Conservation (phyloP, 30 jellyfish, hydroid and myxozoan genomes). For the Turritopsis dohrnii region DNA sequence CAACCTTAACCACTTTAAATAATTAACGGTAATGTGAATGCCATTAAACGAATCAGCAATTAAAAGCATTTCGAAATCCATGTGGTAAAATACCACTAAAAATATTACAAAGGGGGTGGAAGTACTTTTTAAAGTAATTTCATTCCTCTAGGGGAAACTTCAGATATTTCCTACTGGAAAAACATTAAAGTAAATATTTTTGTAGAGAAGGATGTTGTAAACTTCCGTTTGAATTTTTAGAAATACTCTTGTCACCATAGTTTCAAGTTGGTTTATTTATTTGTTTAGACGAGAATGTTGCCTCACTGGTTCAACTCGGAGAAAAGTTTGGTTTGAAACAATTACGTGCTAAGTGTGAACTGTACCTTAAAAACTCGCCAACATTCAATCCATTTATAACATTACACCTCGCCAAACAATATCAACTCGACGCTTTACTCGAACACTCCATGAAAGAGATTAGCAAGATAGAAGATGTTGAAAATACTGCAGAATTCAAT, state of each 20-base stretch:
- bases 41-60: background rate
- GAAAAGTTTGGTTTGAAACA: slow-evolving; percentile 5
- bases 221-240: too few species aligned
- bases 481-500: slow-evolving; percentile 11
- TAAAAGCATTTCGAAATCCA: background rate
- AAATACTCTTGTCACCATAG: too few species aligned
- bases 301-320: slow-evolving; percentile 21
- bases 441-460: slow-evolving; percentile 8
- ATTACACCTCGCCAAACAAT: slow-evolving; percentile 14
- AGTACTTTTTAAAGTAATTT: background rate
- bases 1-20: background rate
- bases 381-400: slow-evolving; percentile 19
- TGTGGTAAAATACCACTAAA: background rate
- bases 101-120: background rate
- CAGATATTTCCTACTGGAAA: background rate
- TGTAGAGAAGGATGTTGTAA: background rate
- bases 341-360: slow-evolving; percentile 12
- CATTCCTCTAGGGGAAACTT: background rate
- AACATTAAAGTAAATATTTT: too few species aligned
- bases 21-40: background rate
- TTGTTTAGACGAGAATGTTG: slow-evolving; percentile 27
- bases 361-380: background rate
- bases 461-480: slow-evolving; percentile 12
- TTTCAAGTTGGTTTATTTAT: too few species aligned
- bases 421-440: slow-evolving; percentile 11